Percentiles rank a stretch among this genome's conserved stretches.
Conservation (phyloP, 2,888 invertebrate species). For the Alloscopus bannaensis region DNA sequence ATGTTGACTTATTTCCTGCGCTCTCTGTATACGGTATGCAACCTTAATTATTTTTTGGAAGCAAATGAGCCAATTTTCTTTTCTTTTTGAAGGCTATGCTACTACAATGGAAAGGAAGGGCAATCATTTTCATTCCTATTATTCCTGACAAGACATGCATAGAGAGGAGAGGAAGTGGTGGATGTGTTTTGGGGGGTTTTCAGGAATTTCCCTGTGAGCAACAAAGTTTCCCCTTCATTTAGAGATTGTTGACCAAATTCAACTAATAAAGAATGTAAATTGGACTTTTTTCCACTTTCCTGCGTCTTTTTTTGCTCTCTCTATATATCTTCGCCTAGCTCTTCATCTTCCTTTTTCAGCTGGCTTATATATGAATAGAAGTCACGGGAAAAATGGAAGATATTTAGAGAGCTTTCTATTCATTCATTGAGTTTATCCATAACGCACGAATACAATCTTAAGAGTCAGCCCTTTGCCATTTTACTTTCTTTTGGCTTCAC, state of each 20-base stretch:
- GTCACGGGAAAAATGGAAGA: not conserved
- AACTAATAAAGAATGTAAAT: slow-evolving; percentile 73
- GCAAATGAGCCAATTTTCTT: slow-evolving; percentile 20
- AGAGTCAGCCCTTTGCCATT: slow-evolving; percentile 5
- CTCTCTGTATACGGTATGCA: not conserved
- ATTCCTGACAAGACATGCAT: too few species aligned
- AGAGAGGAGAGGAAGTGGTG: too few species aligned
- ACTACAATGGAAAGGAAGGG: not conserved
- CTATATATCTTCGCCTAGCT: too few species aligned
- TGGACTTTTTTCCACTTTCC: slow-evolving; percentile 41
- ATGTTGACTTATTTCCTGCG: not conserved
- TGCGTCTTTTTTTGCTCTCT: too few species aligned
- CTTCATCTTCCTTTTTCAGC: slow-evolving; percentile 7
- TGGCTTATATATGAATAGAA: not conserved
- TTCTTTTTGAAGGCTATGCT: too few species aligned
- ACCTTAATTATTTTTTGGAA: not conserved
- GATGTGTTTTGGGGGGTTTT: too few species aligned
- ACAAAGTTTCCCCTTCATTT: slow-evolving; percentile 69
- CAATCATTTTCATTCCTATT: not conserved
- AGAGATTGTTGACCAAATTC: slow-evolving; percentile 70
- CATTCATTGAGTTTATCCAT: slow-evolving; percentile 18
- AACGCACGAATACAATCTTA: slow-evolving; percentile 2
- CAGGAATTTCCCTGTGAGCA: not conserved
- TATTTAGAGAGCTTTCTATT: slow-evolving; percentile 16
- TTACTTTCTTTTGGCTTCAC: slow-evolving; percentile 4